Evolutionary conservation across 2,113 vertebrate species (phyloP).

Genomic region (Apus apus): DNA sequence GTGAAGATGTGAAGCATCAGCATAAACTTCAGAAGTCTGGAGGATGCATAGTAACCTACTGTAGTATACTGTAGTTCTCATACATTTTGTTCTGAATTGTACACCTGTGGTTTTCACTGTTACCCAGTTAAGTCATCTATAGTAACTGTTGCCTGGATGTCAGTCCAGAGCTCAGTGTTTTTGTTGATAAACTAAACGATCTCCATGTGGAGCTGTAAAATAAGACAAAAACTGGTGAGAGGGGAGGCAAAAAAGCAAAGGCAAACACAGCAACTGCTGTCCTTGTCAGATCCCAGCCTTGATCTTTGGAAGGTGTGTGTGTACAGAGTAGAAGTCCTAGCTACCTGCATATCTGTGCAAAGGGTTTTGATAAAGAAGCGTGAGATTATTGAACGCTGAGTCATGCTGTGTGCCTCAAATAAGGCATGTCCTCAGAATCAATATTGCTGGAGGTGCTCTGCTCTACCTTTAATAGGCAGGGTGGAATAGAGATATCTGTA

Average conservation of each 20-base stretch:
- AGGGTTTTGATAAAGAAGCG: background rate
- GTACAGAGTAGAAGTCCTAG: background rate
- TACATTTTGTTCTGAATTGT: background rate
- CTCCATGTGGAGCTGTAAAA: background rate
- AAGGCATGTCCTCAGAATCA: background rate
- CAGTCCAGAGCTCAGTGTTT: background rate
- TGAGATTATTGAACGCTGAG: background rate
- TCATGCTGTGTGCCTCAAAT: background rate
- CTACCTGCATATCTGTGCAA: background rate
- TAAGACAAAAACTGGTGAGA: background rate
- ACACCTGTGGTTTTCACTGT: background rate
- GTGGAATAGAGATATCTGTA: background rate
- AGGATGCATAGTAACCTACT: background rate
- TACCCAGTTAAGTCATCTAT: background rate
- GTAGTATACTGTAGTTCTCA: background rate
- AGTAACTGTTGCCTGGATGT: background rate
- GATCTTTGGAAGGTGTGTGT: accelerated
- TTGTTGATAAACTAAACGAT: background rate
- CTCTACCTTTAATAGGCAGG: background rate
- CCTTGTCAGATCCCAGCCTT: background rate
- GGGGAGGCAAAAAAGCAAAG: background rate
- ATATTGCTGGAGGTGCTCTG: background rate
- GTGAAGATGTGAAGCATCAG: background rate
- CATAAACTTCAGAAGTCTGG: background rate
- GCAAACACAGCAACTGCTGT: background rate